Conservation (phyloP, 2,797 vertebrate species). For the Eupleurogrammus muticus region DNA sequence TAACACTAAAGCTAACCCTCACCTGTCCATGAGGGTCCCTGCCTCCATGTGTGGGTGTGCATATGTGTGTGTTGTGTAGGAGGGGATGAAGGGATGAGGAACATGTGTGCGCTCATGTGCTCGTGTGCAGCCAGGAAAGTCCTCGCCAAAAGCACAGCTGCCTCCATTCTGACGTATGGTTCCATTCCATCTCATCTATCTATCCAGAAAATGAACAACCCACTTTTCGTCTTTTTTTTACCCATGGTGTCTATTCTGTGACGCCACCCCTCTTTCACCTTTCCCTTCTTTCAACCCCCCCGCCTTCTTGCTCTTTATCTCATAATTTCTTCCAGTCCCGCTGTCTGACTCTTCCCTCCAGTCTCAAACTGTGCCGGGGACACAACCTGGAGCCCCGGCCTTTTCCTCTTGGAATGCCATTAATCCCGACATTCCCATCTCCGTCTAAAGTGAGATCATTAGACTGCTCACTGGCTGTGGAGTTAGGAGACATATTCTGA, state of each 20-base stretch:
- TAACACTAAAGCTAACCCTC: slow-evolving; percentile 82
- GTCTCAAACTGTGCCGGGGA: slow-evolving; percentile 75
- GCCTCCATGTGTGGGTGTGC: slow-evolving; percentile 46
- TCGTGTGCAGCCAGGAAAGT: slow-evolving; percentile 70
- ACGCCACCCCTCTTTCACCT: slow-evolving; percentile 56
- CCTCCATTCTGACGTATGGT: slow-evolving; percentile 81
- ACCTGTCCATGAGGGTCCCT: slow-evolving; percentile 79
- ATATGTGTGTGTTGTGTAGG: slow-evolving; percentile 34
- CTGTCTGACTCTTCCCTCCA: slow-evolving; percentile 69
- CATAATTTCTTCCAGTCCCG: slow-evolving; percentile 81
- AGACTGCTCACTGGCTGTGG: slow-evolving; percentile 66
- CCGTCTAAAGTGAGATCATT: slow-evolving; percentile 83
- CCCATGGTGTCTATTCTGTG: slow-evolving; percentile 72
- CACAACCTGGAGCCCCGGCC: slow-evolving; percentile 75
- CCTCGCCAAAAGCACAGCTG: slow-evolving; percentile 85
- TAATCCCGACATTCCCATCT: slow-evolving; percentile 74
- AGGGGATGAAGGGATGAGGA: slow-evolving; percentile 32
- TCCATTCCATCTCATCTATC: slow-evolving; percentile 86
- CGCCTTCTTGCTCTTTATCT: slow-evolving; percentile 70
- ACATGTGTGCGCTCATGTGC: slow-evolving; percentile 51
- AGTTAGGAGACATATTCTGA: slow-evolving; percentile 73
- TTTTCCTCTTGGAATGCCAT: slow-evolving; percentile 73
- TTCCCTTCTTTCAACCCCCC: slow-evolving; percentile 62
- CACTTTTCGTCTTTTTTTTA: slow-evolving; percentile 54
- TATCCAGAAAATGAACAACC: slow-evolving; percentile 84